Evolutionary conservation across 2,797 vertebrate genomes (phyloP).

Genomic region (Macrochelys suwanniensis): DNA sequence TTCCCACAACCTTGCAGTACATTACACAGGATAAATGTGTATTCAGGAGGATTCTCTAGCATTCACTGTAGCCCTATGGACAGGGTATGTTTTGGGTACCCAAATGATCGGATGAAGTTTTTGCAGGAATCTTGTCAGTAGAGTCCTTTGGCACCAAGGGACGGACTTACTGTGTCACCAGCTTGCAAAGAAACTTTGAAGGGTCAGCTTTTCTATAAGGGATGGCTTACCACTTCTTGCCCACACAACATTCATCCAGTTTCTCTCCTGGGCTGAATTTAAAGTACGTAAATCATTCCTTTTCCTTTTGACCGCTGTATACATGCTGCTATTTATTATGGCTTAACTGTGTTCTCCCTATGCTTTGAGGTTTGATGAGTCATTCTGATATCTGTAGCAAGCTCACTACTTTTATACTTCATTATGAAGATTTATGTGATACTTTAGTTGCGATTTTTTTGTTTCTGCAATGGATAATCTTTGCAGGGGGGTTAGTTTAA

Average conservation of each 20-base stretch:
- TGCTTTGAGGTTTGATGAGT: slow-evolving; percentile 51
- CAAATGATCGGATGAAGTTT: slow-evolving; percentile 1
- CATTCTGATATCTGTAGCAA: background rate
- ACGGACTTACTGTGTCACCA: background rate
- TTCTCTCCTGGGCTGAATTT: slow-evolving; percentile 33
- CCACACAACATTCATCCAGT: slow-evolving; percentile 7
- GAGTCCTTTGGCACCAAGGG: background rate
- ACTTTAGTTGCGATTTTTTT: slow-evolving; percentile 39
- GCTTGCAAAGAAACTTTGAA: slow-evolving; percentile 55
- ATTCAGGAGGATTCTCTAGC: background rate
- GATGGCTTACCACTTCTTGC: slow-evolving; percentile 34
- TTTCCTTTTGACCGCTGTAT: background rate
- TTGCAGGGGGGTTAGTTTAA: background rate
- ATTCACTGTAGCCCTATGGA: background rate
- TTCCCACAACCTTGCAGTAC: background rate
- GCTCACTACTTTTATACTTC: slow-evolving; percentile 34
- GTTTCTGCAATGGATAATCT: background rate
- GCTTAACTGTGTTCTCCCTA: slow-evolving; percentile 25
- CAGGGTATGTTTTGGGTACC: background rate
- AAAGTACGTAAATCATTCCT: slow-evolving; percentile 12
- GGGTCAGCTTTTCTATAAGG: slow-evolving; percentile 40
- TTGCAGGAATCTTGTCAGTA: background rate
- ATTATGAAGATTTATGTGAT: slow-evolving; percentile 34
- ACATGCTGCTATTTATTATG: background rate
- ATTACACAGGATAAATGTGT: background rate